Evolutionary conservation across 2,888 invertebrate genomes (phyloP), one percentile per base, ranked within the genome.

Genomic region (Dicyrtomina minuta): DNA sequence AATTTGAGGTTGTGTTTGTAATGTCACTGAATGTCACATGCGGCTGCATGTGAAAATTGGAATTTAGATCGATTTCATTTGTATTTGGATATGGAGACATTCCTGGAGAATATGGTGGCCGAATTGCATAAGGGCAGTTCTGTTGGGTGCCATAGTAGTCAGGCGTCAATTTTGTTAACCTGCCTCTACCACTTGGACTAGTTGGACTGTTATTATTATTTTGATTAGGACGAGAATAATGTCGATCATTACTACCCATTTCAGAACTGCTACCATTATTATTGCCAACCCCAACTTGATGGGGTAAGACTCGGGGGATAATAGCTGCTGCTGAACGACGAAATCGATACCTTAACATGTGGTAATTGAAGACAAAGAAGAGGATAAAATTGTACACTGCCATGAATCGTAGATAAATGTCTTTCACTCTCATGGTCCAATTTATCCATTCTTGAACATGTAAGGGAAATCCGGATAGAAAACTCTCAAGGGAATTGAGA

Each of bases 341-440:
- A 22, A 5, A 22, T 22, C 24, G 4, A 8, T n/a, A 27, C 17
- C 59, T 15, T 12, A 39, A 41, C 61, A 61, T 20, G 41, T 46
- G 24, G 24, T 46, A 61, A n/a, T 44, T 61, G 20, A 61, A 61
- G n/a, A 44, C 44, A 24, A 61, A 61, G 6, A 61, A 26, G 2
- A 61, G 24, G 8, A 61, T 24, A 10, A 61, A 24, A 46, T 61
- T 61, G 8, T 24, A 46, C 2, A 61, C 46, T 4, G 44, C 41
- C 10, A 61, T 44, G 24, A 61, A 24, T 12, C 58, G 58, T 8
- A 58, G 58, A 20, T 41, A 58, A 5, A 58, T 4, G 10, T 58
- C 58, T 17, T 58, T 58, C 41, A 39, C 12, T 58, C 39, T 41
- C 17, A 58, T 8, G 2, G 58, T 39, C 1, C 33, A 22, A 3